These are phyloP conservation scores for Catocala fraxini DNA, from an alignment of 2,888 invertebrate genomes.

Conservation along the genomic window DNA sequence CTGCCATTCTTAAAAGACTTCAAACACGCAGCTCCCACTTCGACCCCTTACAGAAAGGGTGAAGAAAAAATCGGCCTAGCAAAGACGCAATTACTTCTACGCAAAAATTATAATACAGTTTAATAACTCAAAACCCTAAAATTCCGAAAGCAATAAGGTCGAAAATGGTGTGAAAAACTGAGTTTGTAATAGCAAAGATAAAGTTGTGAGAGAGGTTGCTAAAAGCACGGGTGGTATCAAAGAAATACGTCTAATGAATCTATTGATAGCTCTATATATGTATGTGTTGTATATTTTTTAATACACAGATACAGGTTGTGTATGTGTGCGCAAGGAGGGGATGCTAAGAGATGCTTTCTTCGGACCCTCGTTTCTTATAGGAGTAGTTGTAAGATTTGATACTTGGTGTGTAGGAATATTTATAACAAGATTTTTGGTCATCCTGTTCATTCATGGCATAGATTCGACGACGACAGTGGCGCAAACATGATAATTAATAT, in stretches of 20 bases:
- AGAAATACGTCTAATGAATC: conserved; percentile 87
- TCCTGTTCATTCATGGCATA: no score
- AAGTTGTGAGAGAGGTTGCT: conserved; percentile 66
- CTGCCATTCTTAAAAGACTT: conserved; percentile 52
- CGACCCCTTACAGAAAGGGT: conserved; percentile 70
- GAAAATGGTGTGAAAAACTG: conserved; percentile 46
- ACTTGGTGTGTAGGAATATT: conserved; percentile 38
- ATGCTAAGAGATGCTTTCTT: conserved; percentile 85
- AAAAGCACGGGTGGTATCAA: conserved; percentile 83
- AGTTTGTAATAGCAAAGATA: conserved; percentile 44
- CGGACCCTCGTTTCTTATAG: conserved; percentile 83
- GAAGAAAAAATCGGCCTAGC: conserved; percentile 69
- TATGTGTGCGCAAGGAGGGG: conserved; percentile 76
- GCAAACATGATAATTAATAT: no score
- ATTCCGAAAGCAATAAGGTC: conserved; percentile 46
- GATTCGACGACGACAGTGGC: no score
- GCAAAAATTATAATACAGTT: conserved; percentile 50
- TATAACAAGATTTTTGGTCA: no score
- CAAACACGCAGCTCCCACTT: conserved; percentile 51
- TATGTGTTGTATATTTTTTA: conserved; percentile 80
- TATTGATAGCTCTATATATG: conserved; percentile 81
- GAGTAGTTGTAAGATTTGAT: conserved; percentile 58
- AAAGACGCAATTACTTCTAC: conserved; percentile 84
- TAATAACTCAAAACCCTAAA: conserved; percentile 20
- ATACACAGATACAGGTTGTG: conserved; percentile 60